Percentiles rank a stretch among this genome's conserved stretches.
Conservation (phyloP, 2,797 vertebrate genomes). For the Eulemur mongoz region DNA sequence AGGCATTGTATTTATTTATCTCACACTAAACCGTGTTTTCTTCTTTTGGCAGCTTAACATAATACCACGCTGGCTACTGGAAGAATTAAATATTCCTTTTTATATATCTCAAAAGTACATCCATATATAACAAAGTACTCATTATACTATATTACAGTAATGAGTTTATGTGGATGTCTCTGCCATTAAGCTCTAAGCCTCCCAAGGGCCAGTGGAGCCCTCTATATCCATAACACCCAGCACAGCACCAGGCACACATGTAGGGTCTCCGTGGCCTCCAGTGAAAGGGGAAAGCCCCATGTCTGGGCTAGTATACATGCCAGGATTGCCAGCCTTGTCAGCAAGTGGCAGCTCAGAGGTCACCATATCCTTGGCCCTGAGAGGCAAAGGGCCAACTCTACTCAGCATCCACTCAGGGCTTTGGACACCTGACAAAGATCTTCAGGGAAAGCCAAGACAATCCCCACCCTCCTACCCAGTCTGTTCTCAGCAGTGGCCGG, state of each 20-base stretch:
- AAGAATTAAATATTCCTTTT: background rate
- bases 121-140: background rate
- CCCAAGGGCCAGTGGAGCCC: background rate
- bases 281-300: background rate
- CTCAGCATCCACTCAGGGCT: constrained; percentile 51
- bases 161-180: background rate
- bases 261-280: background rate
- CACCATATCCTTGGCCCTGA: constrained; percentile 31
- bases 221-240: background rate
- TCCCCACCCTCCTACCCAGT: background rate
- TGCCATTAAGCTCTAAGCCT: background rate
- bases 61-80: background rate
- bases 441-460: constrained; percentile 26
- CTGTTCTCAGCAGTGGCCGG: background rate
- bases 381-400: constrained; percentile 8
- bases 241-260: background rate
- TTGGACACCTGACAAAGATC: constrained; percentile 60
- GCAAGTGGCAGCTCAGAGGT: constrained; percentile 60
- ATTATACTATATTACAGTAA: background rate
- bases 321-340: background rate
- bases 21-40: background rate
- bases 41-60: background rate
- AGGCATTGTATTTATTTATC: background rate
- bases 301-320: background rate
- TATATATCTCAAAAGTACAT: background rate